Evolutionary conservation across 2,888 invertebrate species (phyloP).

Genomic region (Drosophila fulvimacula): DNA sequence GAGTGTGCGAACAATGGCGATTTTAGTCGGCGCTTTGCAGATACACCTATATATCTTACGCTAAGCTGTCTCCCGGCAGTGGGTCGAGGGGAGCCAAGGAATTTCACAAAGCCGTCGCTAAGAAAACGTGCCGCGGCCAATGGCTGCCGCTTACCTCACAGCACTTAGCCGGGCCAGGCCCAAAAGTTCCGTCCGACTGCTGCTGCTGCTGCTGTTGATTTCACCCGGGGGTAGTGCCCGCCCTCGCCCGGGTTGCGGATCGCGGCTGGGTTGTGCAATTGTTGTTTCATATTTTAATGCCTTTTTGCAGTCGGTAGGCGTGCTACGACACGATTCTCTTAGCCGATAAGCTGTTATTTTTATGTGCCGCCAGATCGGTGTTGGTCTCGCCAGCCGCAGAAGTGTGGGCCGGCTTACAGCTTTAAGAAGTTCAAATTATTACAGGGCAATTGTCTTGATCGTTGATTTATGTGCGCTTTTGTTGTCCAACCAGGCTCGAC

Average conservation of each 20-base stretch:
- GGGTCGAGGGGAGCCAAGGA: conserved; percentile 43
- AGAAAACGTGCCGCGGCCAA: conserved; percentile 72
- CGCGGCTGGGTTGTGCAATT: conserved; percentile 47
- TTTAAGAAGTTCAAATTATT: conserved; percentile 79
- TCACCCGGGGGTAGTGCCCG: conserved; percentile 66
- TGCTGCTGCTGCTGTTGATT: conserved; percentile 64
- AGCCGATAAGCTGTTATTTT: conserved; percentile 84
- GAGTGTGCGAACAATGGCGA: conserved; percentile 75
- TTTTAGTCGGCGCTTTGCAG: conserved; percentile 44
- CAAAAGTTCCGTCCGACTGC: conserved; percentile 16
- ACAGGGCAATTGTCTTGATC: conserved; percentile 79
- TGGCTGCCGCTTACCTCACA: conserved; percentile 63
- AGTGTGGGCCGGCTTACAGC: conserved; percentile 71
- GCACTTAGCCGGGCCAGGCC: conserved; percentile 35
- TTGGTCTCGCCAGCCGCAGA: conserved; percentile 21
- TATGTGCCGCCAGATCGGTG: conserved; percentile 80
- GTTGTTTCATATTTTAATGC: conserved; percentile 77
- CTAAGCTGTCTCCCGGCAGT: conserved; percentile 14
- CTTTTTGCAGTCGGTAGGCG: conserved; percentile 79
- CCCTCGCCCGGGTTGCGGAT: conserved; percentile 1
- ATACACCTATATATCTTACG: conserved; percentile 37
- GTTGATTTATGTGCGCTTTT: conserved; percentile 75
- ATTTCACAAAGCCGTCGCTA: conserved; percentile 61
- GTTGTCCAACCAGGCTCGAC: conserved; percentile 42
- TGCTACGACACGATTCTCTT: conserved; percentile 83